Percentiles rank a stretch among this genome's conserved stretches.
Conservation (phyloP, 2,797 vertebrate species). For the Pseudotriccus pelzelni region DNA sequence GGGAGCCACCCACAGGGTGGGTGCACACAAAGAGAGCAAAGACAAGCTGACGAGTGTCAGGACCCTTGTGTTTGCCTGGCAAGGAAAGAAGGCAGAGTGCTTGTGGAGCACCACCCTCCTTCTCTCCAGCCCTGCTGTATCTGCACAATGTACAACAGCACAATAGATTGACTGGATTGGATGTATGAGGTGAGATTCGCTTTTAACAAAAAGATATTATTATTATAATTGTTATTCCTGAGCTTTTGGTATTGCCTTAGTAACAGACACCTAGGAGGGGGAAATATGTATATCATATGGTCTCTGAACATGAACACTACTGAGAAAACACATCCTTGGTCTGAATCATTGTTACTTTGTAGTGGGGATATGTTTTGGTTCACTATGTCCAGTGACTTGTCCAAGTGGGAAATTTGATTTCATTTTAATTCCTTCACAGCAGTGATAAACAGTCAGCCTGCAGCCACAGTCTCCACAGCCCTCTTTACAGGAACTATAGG, state of each 20-base stretch:
- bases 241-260: neutral
- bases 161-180: fast-evolving
- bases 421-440: neutral
- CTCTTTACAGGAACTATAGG: neutral
- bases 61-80: neutral
- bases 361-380: neutral
- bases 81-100: neutral
- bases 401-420: neutral
- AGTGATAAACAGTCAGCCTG: conserved; percentile 41
- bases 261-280: neutral
- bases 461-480: neutral
- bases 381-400: neutral
- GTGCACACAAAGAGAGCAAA: neutral
- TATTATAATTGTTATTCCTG: neutral
- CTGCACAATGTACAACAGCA: neutral
- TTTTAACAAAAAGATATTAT: neutral
- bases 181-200: neutral
- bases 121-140: neutral
- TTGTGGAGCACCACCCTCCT: neutral
- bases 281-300: neutral
- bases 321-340: neutral
- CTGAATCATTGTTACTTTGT: neutral
- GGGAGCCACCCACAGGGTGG: neutral
- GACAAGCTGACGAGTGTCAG: neutral
- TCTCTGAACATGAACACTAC: neutral